These are phyloP conservation scores for Galerucella calmariensis DNA, from an alignment of 2,888 invertebrate genomes.

Conservation along the genomic window DNA sequence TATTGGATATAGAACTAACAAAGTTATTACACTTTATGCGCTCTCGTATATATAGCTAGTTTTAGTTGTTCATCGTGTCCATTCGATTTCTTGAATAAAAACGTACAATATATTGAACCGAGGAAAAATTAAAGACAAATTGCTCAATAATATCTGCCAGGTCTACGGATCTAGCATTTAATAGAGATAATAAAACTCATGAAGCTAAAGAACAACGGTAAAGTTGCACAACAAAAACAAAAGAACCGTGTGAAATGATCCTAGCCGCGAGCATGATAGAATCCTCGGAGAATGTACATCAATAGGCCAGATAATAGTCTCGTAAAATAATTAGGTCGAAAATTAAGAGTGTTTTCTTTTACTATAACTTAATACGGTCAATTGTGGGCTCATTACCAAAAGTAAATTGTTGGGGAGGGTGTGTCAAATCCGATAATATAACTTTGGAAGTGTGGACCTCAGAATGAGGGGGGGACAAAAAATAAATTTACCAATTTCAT, in stretches of 20 bases:
- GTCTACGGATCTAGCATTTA: constrained; percentile 42
- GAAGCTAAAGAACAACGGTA: constrained; percentile 43
- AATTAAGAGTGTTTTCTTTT: not conserved
- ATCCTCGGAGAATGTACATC: constrained; percentile 34
- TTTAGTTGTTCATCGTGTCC: constrained; percentile 12
- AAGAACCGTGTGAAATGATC: constrained; percentile 46
- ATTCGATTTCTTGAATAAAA: constrained; percentile 15
- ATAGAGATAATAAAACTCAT: constrained; percentile 45
- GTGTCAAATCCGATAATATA: too few relatives aligned
- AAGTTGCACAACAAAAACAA: constrained; percentile 43
- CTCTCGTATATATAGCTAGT: too few relatives aligned
- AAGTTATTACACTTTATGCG: too few relatives aligned
- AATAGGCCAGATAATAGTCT: constrained; percentile 13
- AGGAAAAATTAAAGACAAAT: constrained; percentile 40
- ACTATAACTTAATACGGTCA: too few relatives aligned
- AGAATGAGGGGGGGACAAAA: too few relatives aligned
- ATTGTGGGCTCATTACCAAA: too few relatives aligned
- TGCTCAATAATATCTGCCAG: constrained; percentile 41
- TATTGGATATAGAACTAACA: too few relatives aligned
- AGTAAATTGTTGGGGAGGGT: too few relatives aligned
- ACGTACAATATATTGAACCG: constrained; percentile 2
- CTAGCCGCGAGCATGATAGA: constrained; percentile 37
- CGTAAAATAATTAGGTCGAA: not conserved
- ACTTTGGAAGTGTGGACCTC: too few relatives aligned
- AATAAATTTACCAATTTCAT: too few relatives aligned